A percentile compares a stretch with the other conserved stretches of the same genome.
These are phyloP conservation scores for Serilophus lunatus DNA, from an alignment of 2,113 vertebrate species.

Conservation along the genomic window DNA sequence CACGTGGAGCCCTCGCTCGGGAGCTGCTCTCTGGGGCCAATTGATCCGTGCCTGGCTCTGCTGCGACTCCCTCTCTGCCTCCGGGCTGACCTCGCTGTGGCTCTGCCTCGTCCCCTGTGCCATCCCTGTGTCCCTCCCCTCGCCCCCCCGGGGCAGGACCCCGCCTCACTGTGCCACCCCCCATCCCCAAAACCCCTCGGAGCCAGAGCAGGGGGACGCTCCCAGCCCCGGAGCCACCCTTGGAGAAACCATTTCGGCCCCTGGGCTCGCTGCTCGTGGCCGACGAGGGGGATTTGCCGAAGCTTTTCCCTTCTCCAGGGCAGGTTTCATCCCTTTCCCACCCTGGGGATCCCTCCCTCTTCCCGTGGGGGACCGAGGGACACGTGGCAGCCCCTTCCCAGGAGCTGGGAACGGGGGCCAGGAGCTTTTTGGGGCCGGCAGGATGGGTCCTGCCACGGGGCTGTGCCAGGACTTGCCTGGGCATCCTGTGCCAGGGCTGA, in stretches of 20 bases:
- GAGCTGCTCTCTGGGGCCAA: background rate
- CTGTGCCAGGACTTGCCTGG: background rate
- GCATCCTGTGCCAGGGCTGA: background rate
- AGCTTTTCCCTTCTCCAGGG: background rate
- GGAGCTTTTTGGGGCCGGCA: background rate
- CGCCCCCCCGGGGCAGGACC: too few species aligned
- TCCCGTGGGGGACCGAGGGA: background rate
- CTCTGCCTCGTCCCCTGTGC: rapidly evolving
- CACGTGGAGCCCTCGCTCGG: background rate
- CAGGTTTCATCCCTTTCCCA: background rate
- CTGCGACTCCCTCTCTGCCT: background rate
- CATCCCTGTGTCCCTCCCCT: background rate
- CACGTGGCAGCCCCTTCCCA: rapidly evolving
- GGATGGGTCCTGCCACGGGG: background rate
- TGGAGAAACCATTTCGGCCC: background rate
- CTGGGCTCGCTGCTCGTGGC: rapidly evolving
- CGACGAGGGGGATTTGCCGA: rapidly evolving
- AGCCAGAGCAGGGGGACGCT: rapidly evolving
- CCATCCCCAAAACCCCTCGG: background rate
- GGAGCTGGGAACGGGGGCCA: background rate
- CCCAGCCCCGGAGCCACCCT: background rate
- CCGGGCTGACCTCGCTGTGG: background rate
- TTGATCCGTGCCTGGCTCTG: background rate
- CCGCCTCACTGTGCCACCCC: rapidly evolving
- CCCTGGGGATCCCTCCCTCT: background rate